phyloP scores from a whole-genome alignment of 30 jellyfish, hydroid and myxozoan genomes.

The Chrysaora quinquecirrha region DNA sequence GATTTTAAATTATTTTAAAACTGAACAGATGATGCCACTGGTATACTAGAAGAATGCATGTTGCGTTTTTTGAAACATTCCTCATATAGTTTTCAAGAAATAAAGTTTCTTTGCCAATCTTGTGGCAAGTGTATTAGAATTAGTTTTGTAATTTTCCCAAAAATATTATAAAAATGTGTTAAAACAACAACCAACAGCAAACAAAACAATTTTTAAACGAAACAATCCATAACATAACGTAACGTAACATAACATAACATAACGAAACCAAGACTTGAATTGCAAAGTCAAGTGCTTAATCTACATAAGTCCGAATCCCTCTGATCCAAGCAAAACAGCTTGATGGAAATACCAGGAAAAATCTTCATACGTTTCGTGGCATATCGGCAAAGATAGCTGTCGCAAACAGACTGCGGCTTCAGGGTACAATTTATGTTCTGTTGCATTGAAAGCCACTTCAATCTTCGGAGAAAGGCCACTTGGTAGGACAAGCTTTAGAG shows the following conservation, averaged over 20 bases:
- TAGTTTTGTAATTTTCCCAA: not conserved
- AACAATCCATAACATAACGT: not conserved
- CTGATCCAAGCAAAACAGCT: slow-evolving; percentile 1
- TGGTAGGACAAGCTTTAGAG: not conserved
- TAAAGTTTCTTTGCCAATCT: not conserved
- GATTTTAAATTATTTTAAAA: too few relatives aligned
- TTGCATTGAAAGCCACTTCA: not conserved
- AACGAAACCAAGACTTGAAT: not conserved
- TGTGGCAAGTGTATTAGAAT: not conserved
- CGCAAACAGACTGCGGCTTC: slow-evolving; percentile 30
- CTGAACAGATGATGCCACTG: too few relatives aligned
- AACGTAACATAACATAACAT: not conserved
- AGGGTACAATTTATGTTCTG: not conserved
- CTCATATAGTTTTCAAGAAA: too few relatives aligned
- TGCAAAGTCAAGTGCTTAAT: not conserved
- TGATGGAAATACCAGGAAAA: not conserved
- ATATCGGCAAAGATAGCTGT: slow-evolving; percentile 10
- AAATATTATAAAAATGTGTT: not conserved
- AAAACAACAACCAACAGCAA: not conserved
- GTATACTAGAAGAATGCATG: too few relatives aligned
- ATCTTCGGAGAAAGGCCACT: not conserved
- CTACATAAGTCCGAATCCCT: slow-evolving; percentile 1
- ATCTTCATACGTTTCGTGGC: not conserved
- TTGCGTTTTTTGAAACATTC: too few relatives aligned
- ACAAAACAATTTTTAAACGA: not conserved